Evolutionary conservation across 2,797 vertebrate genomes (phyloP).

Genomic region (Peromyscus nudipes): DNA sequence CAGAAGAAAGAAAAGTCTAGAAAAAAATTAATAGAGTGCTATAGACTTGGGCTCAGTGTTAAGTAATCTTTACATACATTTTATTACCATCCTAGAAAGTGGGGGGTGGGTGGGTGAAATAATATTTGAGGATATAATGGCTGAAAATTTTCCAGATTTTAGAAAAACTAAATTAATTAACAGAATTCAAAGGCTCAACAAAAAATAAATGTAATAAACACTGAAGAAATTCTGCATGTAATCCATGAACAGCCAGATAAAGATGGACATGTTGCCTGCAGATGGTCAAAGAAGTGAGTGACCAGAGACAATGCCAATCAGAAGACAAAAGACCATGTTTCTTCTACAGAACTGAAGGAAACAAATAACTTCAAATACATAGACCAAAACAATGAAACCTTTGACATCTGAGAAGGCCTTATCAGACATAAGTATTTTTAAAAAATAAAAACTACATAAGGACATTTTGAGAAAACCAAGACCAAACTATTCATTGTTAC

Average conservation of each 20-base stretch:
- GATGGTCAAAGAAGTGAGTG: background rate
- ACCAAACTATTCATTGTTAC: constrained; percentile 10
- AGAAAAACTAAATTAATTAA: background rate
- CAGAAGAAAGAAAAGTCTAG: background rate
- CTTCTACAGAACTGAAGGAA: background rate
- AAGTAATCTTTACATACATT: background rate
- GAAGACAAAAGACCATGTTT: background rate
- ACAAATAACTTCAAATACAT: background rate
- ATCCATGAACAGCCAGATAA: background rate
- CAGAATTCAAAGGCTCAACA: background rate
- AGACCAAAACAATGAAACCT: background rate
- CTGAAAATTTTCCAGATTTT: background rate
- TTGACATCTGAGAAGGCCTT: background rate
- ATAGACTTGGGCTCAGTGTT: background rate
- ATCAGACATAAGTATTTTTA: background rate
- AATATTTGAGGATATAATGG: background rate
- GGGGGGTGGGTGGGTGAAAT: background rate
- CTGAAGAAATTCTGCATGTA: background rate
- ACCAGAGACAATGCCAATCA: constrained; percentile 24
- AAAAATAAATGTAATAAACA: background rate
- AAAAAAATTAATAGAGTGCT: background rate
- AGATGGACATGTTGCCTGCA: background rate
- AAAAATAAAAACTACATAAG: constrained; percentile 29
- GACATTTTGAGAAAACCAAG: constrained; percentile 26
- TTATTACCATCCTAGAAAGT: background rate